These are phyloP conservation scores for Harmothoe impar DNA, from an alignment of 2,888 invertebrate genomes.

Conservation along the genomic window DNA sequence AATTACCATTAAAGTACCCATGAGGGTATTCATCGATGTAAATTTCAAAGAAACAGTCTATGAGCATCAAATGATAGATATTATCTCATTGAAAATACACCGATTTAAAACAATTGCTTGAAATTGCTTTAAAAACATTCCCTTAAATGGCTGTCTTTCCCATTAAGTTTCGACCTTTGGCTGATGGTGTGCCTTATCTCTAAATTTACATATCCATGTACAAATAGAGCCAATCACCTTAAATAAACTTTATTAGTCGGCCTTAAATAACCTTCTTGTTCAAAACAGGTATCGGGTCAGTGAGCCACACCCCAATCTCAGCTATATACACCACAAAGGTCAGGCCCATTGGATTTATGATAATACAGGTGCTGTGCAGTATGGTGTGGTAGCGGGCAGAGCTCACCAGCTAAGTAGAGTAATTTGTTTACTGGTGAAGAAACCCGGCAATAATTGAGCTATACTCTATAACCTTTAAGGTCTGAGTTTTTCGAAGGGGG, in stretches of 20 bases:
- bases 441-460: constrained; percentile 4
- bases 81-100: too few species aligned
- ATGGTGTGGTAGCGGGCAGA: background rate
- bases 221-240: too few species aligned
- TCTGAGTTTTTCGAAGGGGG: background rate
- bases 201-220: too few species aligned
- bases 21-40: too few species aligned
- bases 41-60: too few species aligned
- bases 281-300: background rate
- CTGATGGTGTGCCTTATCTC: too few species aligned
- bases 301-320: background rate
- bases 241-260: background rate
- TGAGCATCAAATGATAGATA: too few species aligned
- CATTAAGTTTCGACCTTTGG: too few species aligned
- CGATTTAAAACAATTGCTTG: too few species aligned
- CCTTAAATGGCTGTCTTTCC: too few species aligned
- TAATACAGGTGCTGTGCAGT: background rate
- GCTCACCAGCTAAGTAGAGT: constrained; percentile 3
- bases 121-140: too few species aligned
- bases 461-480: background rate
- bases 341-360: background rate
- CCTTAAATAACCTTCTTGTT: background rate
- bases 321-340: background rate
- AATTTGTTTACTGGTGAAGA: constrained; percentile 42
- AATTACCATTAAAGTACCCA: too few species aligned